Evolutionary conservation across 2,113 vertebrate species (phyloP), one percentile per base, ranked within the genome.

Genomic region (Platycercus adscitus): DNA sequence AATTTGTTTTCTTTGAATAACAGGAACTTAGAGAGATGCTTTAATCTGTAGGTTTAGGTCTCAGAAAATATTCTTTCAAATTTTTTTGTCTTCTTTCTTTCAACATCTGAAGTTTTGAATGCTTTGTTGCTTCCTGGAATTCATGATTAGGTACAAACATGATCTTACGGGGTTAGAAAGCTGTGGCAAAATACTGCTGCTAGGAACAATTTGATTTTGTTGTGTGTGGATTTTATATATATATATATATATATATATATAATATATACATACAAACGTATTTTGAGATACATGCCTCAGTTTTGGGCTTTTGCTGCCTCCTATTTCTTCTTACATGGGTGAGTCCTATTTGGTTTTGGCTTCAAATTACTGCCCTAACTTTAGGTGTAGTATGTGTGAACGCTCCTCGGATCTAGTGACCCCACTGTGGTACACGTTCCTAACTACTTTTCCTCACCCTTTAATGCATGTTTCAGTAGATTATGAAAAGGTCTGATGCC

Each of bases 241-340:
- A 12, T 29, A 17, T 17, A 9, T 5, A 9, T 5, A 3, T 43
- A 3, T 9, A 0, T 41, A 6, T 13, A 23, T 18, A 49, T 12
- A 49, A 14, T 71, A 31, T 13, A 13, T 6, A 5, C 33, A 4
- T 5, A 0, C 8, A 46, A 31, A 16, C 25, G 2, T 68, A 21
- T 11, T 82, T 60, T 49, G 29, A 53, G 35, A 20, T 41, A 2
- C 1, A 5, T 5, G 4, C 8, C 7, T 35, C 19, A 17, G 10
- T 47, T 43, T 4, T 2, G 28, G n/a, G 7, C 2, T 65, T 71
- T 41, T 86, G 18, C 31, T 33, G 8, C 26, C 24, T 92, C 23
- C 14, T 24, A 0, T 35, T 71, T 56, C 17, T n/a, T 60, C 19
- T 35, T 25, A 10, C 0, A 0, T 53, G 8, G 18, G 7, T 6